A percentile compares a stretch with the other conserved stretches of the same genome.
Conservation (phyloP, 1,140 invertebrate species). For the Heterodera carotae region DNA sequence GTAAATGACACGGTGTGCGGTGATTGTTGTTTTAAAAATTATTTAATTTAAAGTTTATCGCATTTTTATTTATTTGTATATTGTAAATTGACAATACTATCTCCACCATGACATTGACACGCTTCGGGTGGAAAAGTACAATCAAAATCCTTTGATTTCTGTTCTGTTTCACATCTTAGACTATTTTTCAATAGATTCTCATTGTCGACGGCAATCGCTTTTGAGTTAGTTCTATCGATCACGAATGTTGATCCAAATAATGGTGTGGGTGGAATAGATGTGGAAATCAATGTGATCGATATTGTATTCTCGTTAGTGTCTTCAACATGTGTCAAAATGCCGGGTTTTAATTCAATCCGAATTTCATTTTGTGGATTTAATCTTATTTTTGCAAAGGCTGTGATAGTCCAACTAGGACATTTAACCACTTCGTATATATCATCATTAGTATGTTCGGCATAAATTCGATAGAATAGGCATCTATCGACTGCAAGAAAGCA, state of each 20-base stretch:
- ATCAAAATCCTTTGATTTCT: not conserved
- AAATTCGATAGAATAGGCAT: not conserved
- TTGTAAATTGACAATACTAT: too few relatives aligned
- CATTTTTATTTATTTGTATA: too few relatives aligned
- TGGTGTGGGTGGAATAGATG: not conserved
- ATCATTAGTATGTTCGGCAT: not conserved
- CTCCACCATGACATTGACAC: not conserved
- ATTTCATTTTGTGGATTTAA: not conserved
- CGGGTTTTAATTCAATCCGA: not conserved
- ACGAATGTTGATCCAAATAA: not conserved
- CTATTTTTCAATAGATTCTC: not conserved
- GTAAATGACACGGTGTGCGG: too few relatives aligned
- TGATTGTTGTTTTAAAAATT: too few relatives aligned
- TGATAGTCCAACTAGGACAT: not conserved
- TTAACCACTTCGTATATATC: not conserved
- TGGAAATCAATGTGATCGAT: not conserved
- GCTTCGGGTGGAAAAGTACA: not conserved
- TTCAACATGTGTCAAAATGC: not conserved
- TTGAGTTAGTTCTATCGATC: not conserved
- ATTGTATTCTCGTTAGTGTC: too few relatives aligned
- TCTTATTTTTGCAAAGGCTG: not conserved
- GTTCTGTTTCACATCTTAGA: not conserved
- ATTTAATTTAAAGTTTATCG: too few relatives aligned
- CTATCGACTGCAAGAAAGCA: not conserved
- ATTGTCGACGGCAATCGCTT: not conserved